These are phyloP conservation scores for Corynorhinus townsendii DNA, from an alignment of 2,113 vertebrate species.

Conservation along the genomic window DNA sequence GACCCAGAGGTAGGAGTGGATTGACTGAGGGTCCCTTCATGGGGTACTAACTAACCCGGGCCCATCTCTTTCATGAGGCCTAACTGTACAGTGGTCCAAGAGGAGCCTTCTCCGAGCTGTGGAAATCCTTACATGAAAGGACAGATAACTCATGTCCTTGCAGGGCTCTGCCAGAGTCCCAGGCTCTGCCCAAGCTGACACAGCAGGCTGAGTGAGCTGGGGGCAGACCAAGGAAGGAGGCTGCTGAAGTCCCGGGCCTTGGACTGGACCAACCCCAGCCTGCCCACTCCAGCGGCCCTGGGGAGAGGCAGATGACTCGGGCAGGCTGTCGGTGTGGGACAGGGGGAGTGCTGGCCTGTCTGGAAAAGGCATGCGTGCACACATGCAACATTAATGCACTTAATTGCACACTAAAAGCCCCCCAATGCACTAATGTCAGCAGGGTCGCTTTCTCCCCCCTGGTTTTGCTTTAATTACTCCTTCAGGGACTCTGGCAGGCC, in stretches of 20 bases:
- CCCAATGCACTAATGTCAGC: background rate
- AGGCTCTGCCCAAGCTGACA: no score
- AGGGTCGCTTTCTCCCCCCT: no score
- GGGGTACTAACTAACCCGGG: background rate
- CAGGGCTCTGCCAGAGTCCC: background rate
- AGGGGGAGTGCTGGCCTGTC: no score
- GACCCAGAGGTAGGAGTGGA: background rate
- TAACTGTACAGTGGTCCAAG: background rate
- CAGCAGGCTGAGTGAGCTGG: background rate
- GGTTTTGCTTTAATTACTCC: conserved; percentile 2
- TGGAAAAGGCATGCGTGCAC: background rate
- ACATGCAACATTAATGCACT: background rate
- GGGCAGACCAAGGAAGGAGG: background rate
- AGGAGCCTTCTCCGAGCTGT: background rate
- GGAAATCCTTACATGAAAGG: background rate
- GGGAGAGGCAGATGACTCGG: background rate
- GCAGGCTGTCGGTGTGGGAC: no score
- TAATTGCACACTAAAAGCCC: background rate
- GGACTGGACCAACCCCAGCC: background rate
- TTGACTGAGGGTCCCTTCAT: background rate
- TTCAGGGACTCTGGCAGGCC: background rate
- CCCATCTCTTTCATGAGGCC: background rate
- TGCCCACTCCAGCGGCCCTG: no score
- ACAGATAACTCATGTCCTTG: background rate
- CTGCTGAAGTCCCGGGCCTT: background rate